phyloP scores from a whole-genome alignment of 2,113 vertebrate species.

The Anoplopoma fimbria region DNA sequence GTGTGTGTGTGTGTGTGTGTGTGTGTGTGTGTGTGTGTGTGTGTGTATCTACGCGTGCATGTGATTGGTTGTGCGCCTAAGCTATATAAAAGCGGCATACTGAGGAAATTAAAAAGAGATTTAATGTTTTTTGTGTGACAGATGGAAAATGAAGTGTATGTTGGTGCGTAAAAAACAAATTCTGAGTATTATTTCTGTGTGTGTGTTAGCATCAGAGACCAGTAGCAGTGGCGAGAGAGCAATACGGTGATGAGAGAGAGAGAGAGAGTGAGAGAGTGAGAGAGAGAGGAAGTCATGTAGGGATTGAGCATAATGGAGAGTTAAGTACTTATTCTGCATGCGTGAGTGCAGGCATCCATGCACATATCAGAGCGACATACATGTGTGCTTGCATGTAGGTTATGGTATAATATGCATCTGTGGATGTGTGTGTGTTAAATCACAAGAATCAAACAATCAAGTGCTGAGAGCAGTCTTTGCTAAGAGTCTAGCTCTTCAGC shows the following conservation, averaged over 20 bases:
- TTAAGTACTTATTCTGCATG: constrained; percentile 6
- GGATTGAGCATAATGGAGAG: constrained; percentile 9
- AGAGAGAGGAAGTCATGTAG: not conserved
- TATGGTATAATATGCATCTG: constrained; percentile 28
- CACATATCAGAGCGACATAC: constrained; percentile 9
- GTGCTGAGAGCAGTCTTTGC: not conserved
- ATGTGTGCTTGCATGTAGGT: constrained; percentile 36
- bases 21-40: constrained; percentile 29
- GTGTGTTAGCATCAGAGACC: constrained; percentile 3
- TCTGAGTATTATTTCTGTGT: constrained; percentile 48
- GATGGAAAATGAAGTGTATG: constrained; percentile 67
- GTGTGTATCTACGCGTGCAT: not conserved
- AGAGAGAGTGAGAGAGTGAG: not conserved
- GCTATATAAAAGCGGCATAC: constrained; percentile 64
- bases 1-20: constrained; percentile 27
- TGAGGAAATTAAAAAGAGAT: constrained; percentile 78
- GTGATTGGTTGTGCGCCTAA: constrained; percentile 53
- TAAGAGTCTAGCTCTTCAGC: constrained; percentile 15
- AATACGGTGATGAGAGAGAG: not conserved
- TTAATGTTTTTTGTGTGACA: constrained; percentile 66
- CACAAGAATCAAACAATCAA: not conserved
- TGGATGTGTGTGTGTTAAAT: constrained; percentile 1
- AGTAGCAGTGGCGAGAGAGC: not conserved
- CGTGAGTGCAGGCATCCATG: constrained; percentile 20
- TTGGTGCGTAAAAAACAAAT: constrained; percentile 50